A percentile compares a stretch with the other conserved stretches of the same genome.
phyloP scores from a whole-genome alignment of 2,888 invertebrate species.

The Ophion ventricosus region DNA sequence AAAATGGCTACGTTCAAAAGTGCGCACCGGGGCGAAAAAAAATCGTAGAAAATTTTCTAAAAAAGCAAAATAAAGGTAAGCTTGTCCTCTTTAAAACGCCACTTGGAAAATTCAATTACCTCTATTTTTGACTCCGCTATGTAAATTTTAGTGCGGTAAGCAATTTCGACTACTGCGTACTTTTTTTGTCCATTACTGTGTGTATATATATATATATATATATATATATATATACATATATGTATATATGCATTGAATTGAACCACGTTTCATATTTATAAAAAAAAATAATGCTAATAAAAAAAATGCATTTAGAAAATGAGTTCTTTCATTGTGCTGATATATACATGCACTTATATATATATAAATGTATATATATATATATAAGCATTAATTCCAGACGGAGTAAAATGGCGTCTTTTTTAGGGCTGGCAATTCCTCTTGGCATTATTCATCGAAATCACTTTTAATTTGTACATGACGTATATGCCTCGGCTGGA shows the following conservation, averaged over 20 bases:
- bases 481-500: conserved; percentile 51
- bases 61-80: no score
- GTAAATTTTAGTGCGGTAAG: no score
- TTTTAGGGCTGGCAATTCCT: background rate
- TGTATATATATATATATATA: background rate
- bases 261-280: background rate
- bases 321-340: background rate
- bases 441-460: conserved; percentile 71
- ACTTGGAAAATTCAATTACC: no score
- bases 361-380: background rate
- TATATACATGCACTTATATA: background rate
- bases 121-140: no score
- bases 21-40: no score
- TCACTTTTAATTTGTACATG: conserved; percentile 76
- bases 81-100: no score
- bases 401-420: conserved; percentile 40
- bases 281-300: background rate
- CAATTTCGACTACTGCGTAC: no score
- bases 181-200: no score
- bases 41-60: no score
- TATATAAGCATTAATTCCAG: conserved; percentile 23
- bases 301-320: background rate
- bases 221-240: no score
- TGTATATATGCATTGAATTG: no score
- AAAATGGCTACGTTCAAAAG: no score